Percentiles rank a stretch among this genome's conserved stretches.
Evolutionary conservation across 2,113 vertebrate species (phyloP).

Genomic region (Callithrix jacchus): DNA sequence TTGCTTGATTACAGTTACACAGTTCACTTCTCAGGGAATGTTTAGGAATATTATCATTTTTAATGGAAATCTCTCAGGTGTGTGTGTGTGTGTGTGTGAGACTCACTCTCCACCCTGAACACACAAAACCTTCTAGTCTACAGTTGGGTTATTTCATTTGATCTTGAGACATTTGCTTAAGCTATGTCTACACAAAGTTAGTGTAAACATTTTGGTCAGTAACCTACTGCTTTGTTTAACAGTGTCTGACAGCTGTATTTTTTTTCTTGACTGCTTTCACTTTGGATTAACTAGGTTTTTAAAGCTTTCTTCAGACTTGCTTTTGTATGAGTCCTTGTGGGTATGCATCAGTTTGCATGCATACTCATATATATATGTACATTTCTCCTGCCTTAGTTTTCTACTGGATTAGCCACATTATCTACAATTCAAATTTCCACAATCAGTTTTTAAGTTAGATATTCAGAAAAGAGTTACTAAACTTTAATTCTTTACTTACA

Average conservation of each 20-base stretch:
- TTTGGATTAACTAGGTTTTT: neutral
- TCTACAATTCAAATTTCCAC: neutral
- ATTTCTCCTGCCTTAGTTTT: neutral
- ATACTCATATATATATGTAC: neutral
- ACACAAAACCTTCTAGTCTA: neutral
- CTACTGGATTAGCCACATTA: neutral
- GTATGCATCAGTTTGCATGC: neutral
- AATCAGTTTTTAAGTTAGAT: neutral
- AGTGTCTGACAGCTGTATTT: neutral
- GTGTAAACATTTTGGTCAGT: neutral
- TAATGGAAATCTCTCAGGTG: neutral
- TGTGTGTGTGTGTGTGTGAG: neutral
- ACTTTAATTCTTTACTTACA: neutral
- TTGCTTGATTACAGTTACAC: neutral
- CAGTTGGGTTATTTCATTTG: neutral
- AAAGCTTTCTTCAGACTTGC: neutral
- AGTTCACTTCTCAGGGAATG: neutral
- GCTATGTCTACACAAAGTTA: neutral
- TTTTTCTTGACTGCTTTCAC: neutral
- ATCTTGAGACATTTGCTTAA: neutral
- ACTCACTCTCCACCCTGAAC: neutral
- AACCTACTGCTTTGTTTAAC: neutral
- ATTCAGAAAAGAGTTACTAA: constrained; percentile 25
- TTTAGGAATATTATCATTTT: neutral
- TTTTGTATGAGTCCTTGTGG: neutral